Percentiles rank a stretch among this genome's conserved stretches.
Evolutionary conservation across 2,113 vertebrate genomes (phyloP).

Genomic region (Clinocottus analis): DNA sequence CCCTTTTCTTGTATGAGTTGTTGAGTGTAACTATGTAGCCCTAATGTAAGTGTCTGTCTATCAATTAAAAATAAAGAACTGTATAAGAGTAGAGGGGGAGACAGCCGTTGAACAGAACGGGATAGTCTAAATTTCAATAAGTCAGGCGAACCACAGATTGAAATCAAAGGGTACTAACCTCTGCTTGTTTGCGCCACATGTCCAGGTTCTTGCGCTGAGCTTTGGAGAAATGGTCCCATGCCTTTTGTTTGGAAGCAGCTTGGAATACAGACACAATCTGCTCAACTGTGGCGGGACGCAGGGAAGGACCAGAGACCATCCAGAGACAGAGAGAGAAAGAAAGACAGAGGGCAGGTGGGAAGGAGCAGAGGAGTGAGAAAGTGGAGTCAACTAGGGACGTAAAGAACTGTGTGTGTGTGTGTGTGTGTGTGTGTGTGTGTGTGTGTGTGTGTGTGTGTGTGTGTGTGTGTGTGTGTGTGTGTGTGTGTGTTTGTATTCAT

Average conservation of each 20-base stretch:
- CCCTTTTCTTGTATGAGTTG: not conserved
- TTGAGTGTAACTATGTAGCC: not conserved
- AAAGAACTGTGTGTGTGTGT: slow-evolving; percentile 53
- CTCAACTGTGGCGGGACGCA: slow-evolving; percentile 92
- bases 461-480: slow-evolving; percentile 29
- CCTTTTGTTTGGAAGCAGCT: slow-evolving; percentile 99
- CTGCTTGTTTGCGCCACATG: slow-evolving; percentile 98
- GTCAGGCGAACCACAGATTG: slow-evolving; percentile 50
- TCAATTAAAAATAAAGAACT: slow-evolving; percentile 12
- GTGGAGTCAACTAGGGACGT: slow-evolving; percentile 89
- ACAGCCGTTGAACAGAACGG: slow-evolving; percentile 41
- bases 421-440: slow-evolving; percentile 25
- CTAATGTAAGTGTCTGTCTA: not conserved
- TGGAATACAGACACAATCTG: slow-evolving; percentile 99
- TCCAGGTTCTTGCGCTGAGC: slow-evolving; percentile 99
- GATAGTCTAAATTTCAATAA: slow-evolving; percentile 40
- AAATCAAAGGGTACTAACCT: slow-evolving; percentile 88
- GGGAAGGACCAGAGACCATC: slow-evolving; percentile 87
- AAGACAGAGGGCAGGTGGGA: slow-evolving; percentile 86
- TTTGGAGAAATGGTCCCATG: slow-evolving; percentile 99
- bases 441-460: slow-evolving; percentile 41
- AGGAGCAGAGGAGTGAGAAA: slow-evolving; percentile 93
- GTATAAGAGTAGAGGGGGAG: slow-evolving; percentile 16
- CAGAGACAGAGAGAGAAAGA: slow-evolving; percentile 86
- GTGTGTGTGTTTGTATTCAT: slow-evolving; percentile 27